phyloP scores from a whole-genome alignment of 2,888 invertebrate genomes.

The Nemoura dubitans region DNA sequence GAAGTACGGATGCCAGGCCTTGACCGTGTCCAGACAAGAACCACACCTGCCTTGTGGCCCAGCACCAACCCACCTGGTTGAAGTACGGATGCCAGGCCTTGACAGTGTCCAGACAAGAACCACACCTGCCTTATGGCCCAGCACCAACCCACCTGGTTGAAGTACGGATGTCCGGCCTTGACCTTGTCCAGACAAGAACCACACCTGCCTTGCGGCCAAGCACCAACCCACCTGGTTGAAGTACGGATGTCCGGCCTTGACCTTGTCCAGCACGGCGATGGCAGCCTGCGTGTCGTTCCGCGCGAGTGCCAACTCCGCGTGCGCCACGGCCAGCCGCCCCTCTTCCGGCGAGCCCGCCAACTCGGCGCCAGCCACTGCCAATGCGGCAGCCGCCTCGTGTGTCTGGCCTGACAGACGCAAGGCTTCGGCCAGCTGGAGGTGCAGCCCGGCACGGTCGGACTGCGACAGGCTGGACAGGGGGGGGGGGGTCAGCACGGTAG shows the following conservation, averaged over 20 bases:
- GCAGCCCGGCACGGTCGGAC: conserved; percentile 62
- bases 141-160: conserved; percentile 14
- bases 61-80: too few species aligned
- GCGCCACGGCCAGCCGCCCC: conserved; percentile 82
- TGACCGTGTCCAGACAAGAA: neutral
- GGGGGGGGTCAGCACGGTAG: too few species aligned
- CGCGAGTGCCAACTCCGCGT: conserved; percentile 83
- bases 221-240: conserved; percentile 59
- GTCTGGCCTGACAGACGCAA: conserved; percentile 69
- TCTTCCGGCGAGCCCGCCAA: conserved; percentile 85
- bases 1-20: neutral
- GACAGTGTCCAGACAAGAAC: too few species aligned
- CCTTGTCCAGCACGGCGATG: conserved; percentile 78
- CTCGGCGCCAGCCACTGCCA: conserved; percentile 70
- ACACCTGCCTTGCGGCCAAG: too few species aligned
- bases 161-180: conserved; percentile 74
- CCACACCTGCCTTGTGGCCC: too few species aligned
- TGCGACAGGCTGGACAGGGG: neutral
- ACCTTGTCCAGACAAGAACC: conserved; percentile 62
- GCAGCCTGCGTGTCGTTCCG: conserved; percentile 85
- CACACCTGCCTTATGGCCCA: too few species aligned
- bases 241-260: conserved; percentile 83
- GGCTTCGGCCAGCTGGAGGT: conserved; percentile 84
- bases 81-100: too few species aligned
- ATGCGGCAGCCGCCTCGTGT: conserved; percentile 81